phyloP scores from a whole-genome alignment of 2,113 vertebrate species.

The Lagopus muta region DNA sequence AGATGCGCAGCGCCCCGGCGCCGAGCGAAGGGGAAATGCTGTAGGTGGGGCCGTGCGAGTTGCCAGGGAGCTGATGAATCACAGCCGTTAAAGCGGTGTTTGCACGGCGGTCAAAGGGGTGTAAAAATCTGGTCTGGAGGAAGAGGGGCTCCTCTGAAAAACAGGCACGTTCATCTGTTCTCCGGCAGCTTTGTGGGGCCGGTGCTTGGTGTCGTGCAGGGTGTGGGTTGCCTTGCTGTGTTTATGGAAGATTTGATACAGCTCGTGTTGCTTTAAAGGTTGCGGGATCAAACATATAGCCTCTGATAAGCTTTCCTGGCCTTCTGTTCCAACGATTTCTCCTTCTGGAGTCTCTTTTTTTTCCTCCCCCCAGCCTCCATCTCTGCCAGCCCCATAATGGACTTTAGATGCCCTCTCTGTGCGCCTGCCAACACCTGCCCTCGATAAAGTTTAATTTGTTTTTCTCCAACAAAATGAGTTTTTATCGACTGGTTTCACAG shows the following conservation, averaged over 20 bases:
- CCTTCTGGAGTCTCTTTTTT: background rate
- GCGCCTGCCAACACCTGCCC: slow-evolving; percentile 16
- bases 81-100: background rate
- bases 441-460: slow-evolving; percentile 54
- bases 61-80: slow-evolving; percentile 10
- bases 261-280: background rate
- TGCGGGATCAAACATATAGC: background rate
- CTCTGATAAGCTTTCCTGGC: background rate
- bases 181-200: background rate
- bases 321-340: slow-evolving; percentile 8
- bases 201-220: background rate
- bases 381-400: background rate
- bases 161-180: background rate
- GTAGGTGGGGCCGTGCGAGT: background rate
- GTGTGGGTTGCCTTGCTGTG: background rate
- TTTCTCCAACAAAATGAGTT: slow-evolving; percentile 39
- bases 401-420: slow-evolving; percentile 9
- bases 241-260: slow-evolving; percentile 23
- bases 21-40: background rate
- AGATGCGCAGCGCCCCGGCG: background rate
- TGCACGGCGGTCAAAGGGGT: background rate
- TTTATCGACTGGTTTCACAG: slow-evolving; percentile 33
- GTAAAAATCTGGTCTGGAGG: background rate
- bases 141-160: background rate
- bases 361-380: background rate